Evolutionary conservation across 2,113 vertebrate genomes (phyloP).

Genomic region (Phaethon lepturus): DNA sequence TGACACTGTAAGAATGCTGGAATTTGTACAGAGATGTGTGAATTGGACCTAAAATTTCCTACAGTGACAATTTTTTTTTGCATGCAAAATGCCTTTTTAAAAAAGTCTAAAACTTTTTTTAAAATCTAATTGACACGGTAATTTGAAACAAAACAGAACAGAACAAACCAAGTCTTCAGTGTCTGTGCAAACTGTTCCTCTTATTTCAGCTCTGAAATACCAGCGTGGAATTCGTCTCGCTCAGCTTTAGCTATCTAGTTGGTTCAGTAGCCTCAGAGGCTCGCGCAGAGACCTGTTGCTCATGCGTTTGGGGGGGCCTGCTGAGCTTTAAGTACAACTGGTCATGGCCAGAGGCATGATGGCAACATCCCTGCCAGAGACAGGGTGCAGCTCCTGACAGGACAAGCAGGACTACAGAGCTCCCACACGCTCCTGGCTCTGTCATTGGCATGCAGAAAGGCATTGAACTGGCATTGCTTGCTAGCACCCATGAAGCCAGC

Average conservation of each 20-base stretch:
- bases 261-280: background rate
- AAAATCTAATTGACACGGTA: background rate
- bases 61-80: background rate
- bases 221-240: background rate
- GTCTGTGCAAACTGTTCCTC: background rate
- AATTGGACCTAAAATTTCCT: background rate
- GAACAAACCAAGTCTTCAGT: background rate
- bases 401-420: background rate
- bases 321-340: background rate
- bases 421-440: background rate
- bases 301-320: background rate
- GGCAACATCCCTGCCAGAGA: background rate
- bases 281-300: background rate
- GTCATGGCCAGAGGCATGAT: background rate
- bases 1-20: background rate
- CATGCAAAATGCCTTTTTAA: background rate
- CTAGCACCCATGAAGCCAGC: background rate
- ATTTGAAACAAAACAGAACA: background rate
- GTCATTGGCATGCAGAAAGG: background rate
- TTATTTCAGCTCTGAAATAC: background rate
- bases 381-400: background rate
- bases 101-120: background rate
- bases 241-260: background rate
- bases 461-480: background rate
- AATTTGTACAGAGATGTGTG: background rate